A percentile compares a stretch with the other conserved stretches of the same genome.
phyloP scores from a whole-genome alignment of 2,113 vertebrate genomes.

The Machaerirhynchus nigripectus region DNA sequence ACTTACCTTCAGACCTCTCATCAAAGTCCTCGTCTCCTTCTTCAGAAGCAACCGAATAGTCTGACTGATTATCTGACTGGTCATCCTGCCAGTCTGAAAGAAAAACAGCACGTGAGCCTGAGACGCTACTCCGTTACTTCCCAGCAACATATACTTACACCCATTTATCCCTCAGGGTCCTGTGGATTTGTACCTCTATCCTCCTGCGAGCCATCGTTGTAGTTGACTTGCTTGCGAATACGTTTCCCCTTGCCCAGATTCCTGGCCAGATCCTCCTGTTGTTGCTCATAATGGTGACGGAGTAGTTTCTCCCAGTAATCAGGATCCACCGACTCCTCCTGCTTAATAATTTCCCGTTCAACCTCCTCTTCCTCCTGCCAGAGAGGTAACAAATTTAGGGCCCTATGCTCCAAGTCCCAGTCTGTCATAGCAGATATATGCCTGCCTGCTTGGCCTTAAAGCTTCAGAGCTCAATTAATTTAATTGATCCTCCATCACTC shows the following conservation, averaged over 20 bases:
- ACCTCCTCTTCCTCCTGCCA: conserved; percentile 93
- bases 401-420: background rate
- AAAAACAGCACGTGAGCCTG: conserved; percentile 67
- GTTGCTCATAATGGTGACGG: conserved; percentile 97
- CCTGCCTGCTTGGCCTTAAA: background rate
- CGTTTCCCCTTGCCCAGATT: conserved; percentile 98
- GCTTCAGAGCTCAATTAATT: background rate
- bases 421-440: background rate
- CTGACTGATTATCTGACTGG: conserved; percentile 98
- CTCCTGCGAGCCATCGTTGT: conserved; percentile 98
- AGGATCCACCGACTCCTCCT: conserved; percentile 96
- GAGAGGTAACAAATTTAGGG: background rate
- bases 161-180: conserved; percentile 9
- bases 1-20: conserved; percentile 91
- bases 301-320: conserved; percentile 99
- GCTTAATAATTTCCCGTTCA: conserved; percentile 96
- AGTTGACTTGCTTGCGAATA: conserved; percentile 98
- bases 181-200: conserved; percentile 89
- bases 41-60: conserved; percentile 97
- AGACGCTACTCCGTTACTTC: conserved; percentile 58
- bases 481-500: background rate
- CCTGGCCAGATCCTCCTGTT: conserved; percentile 95
- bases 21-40: conserved; percentile 98
- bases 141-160: background rate
- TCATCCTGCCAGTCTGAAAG: conserved; percentile 97